Evolutionary conservation across 2,113 vertebrate species (phyloP).

Genomic region (Prochilodus magdalenae): DNA sequence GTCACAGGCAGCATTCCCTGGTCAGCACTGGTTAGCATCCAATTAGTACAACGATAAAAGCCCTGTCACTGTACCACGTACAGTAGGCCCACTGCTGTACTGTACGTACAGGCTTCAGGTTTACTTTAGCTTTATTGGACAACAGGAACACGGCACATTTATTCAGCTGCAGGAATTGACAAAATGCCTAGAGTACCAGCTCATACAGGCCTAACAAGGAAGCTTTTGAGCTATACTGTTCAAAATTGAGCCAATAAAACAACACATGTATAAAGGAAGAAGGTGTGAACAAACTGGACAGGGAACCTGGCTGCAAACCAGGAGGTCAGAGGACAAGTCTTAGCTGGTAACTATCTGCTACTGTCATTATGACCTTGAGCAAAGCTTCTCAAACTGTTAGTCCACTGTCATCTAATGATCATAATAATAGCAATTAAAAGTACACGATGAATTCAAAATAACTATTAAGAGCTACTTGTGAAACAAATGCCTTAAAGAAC

Average conservation of each 20-base stretch:
- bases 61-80: background rate
- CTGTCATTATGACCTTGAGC: background rate
- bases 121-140: background rate
- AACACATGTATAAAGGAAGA: background rate
- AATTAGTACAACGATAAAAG: constrained; percentile 21
- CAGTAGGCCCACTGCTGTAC: background rate
- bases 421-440: background rate
- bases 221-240: background rate
- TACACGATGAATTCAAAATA: background rate
- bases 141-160: too few species aligned
- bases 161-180: too few species aligned
- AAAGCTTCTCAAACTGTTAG: background rate
- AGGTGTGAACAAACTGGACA: background rate
- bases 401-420: background rate
- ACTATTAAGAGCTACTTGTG: background rate
- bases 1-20: constrained; percentile 22
- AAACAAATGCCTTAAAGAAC: background rate
- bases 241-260: background rate
- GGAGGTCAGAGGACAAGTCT: background rate
- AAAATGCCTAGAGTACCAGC: background rate
- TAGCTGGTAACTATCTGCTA: background rate
- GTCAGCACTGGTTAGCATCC: constrained; percentile 1
- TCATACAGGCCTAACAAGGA: background rate
- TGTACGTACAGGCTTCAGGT: background rate
- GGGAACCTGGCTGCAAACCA: background rate